Base-by-base conservation (phyloP, 2,888 invertebrate species). In the Cerceris rybyensis region DNA sequence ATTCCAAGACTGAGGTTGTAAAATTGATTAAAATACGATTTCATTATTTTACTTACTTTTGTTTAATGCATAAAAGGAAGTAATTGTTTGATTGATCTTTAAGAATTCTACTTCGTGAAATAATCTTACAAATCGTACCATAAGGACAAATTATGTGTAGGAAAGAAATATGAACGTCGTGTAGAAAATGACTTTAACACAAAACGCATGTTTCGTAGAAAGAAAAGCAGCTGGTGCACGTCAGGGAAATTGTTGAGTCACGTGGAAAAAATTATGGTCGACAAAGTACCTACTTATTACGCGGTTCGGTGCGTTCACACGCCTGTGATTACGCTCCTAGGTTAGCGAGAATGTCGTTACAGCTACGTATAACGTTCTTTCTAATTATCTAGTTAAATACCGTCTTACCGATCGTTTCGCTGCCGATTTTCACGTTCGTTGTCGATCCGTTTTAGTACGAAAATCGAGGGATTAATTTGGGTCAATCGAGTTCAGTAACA, bases 271-370 rank as follows among this genome's bases (percentile, higher is more conserved):
- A 86, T 85, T 75, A 83, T 76, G 74, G 70, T 57, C 49, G 65
- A 49, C 79, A 64, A 86, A 82, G 80, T 80, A 77, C 77, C 75
- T 78, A 81, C 83, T 85, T 81, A 81, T 86, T 85, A 86, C 75
- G 65, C 80, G 78, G 74, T 72, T 74, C 76, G 83, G 73, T 80
- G 78, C 78, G 78, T 80, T 71, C 65, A 14, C 58, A 63, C 70
- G 79, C 77, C 79, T 78, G 75, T 84, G 83, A 87, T 82, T 86
- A 86, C 68, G 63, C 42, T 66, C 66, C 50, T 14, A 54, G 50
- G 61, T 60, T 39, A 52, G 49, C 63, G 61, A 42, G 54, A 43
- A 42, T 28, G 55, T 58, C 58, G 68, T 71, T 74, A 71, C 49
- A 58, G 58, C 67, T 41, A 55, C 55, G 41, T 70, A 63, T 58